Percentiles rank a stretch among this genome's conserved stretches.
phyloP scores from a whole-genome alignment of 2,797 vertebrate species.

The Iguana delicatissima region DNA sequence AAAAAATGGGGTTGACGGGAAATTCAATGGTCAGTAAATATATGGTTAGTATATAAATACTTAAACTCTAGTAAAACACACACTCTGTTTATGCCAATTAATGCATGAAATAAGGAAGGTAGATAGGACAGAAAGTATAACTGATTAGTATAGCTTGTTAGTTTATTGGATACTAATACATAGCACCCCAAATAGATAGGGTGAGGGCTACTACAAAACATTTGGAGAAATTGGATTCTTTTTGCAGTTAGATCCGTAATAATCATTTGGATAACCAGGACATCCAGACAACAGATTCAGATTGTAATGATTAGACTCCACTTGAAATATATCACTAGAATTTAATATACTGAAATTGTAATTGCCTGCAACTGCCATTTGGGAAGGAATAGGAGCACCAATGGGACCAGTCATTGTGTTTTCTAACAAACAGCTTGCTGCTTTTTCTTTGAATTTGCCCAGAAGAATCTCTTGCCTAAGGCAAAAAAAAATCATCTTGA shows the following conservation, averaged over 20 bases:
- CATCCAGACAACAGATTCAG: background rate
- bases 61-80: background rate
- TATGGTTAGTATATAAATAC: too few species aligned
- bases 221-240: background rate
- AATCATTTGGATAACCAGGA: conserved; percentile 1
- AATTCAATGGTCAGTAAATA: background rate
- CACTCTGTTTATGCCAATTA: background rate
- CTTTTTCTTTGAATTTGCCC: conserved; percentile 12
- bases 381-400: background rate
- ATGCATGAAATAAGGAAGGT: background rate
- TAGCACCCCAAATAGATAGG: background rate
- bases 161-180: background rate
- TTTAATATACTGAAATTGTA: conserved; percentile 6
- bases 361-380: conserved; percentile 16
- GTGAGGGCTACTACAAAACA: background rate
- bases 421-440: conserved; percentile 17
- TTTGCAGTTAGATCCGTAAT: background rate
- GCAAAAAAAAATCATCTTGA: conserved; percentile 14
- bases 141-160: background rate
- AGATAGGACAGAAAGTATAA: background rate
- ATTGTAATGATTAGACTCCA: background rate
- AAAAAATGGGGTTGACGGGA: background rate
- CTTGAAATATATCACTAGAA: conserved; percentile 18
- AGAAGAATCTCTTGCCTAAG: conserved; percentile 21
- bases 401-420: conserved; percentile 4